A percentile compares a stretch with the other conserved stretches of the same genome.
Evolutionary conservation across 2,888 invertebrate genomes (phyloP).

Genomic region (Drosophila acutilabella): DNA sequence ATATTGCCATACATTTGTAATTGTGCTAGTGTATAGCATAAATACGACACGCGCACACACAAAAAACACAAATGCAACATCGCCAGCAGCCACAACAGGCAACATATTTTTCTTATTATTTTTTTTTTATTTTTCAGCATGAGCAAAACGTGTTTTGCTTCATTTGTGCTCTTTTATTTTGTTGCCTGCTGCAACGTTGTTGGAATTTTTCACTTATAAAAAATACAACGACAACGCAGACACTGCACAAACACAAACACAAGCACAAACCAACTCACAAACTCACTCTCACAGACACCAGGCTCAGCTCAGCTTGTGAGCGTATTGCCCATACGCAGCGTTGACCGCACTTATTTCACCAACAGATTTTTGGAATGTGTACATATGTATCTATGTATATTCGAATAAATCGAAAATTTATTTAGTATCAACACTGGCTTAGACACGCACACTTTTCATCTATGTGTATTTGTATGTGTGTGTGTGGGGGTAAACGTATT

Average conservation of each 20-base stretch:
- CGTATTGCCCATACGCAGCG: slow-evolving; percentile 42
- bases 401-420: neutral
- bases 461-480: slow-evolving; percentile 5
- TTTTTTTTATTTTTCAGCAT: slow-evolving; percentile 49
- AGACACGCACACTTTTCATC: slow-evolving; percentile 9
- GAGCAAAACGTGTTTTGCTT: slow-evolving; percentile 73
- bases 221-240: slow-evolving; percentile 62
- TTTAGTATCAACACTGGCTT: too few species aligned
- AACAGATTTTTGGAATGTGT: slow-evolving; percentile 36
- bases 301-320: slow-evolving; percentile 21
- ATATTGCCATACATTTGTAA: slow-evolving; percentile 33
- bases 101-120: slow-evolving; percentile 64
- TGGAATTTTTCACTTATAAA: slow-evolving; percentile 80
- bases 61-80: slow-evolving; percentile 61
- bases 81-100: slow-evolving; percentile 62
- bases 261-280: too few species aligned
- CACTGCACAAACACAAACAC: slow-evolving; percentile 6
- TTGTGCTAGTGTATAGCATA: slow-evolving; percentile 22
- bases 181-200: slow-evolving; percentile 68
- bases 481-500: slow-evolving; percentile 42
- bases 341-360: slow-evolving; percentile 36
- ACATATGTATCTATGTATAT: slow-evolving; percentile 12
- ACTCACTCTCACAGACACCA: slow-evolving; percentile 32
- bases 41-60: slow-evolving; percentile 62
- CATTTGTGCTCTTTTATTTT: slow-evolving; percentile 70